Conservation (phyloP, 2,113 vertebrate species). For the Brachyhypopomus gauderio region DNA sequence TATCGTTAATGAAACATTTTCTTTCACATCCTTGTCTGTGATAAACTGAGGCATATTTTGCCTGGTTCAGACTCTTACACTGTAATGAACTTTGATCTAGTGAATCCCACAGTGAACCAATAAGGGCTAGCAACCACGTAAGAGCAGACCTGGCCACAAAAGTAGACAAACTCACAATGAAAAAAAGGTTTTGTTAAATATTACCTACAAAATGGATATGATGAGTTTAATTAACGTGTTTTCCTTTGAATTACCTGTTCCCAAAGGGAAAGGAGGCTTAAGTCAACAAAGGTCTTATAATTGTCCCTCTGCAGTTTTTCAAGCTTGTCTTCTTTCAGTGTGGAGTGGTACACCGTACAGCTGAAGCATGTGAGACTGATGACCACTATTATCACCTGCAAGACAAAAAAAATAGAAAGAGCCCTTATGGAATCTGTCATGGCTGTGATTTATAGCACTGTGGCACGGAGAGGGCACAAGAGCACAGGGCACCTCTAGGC, state of each 20-base stretch:
- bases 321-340: slow-evolving; percentile 55
- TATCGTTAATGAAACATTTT: no score
- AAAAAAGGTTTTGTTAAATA: no score
- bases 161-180: no score
- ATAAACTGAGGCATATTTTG: neutral
- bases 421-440: neutral
- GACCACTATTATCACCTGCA: slow-evolving; percentile 63
- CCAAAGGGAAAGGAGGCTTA: slow-evolving; percentile 63
- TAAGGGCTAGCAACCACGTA: neutral
- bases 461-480: neutral
- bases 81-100: neutral
- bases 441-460: neutral
- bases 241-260: slow-evolving; percentile 70
- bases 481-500: slow-evolving; percentile 72
- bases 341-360: slow-evolving; percentile 61
- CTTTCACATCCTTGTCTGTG: neutral
- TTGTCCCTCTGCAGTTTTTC: slow-evolving; percentile 68
- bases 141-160: no score
- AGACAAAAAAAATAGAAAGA: neutral
- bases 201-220: no score
- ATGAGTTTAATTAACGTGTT: neutral
- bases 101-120: neutral
- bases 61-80: neutral
- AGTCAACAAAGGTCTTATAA: slow-evolving; percentile 63
- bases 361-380: slow-evolving; percentile 57